Conservation (phyloP, 2,113 vertebrate genomes). For the Lasiurus borealis region DNA sequence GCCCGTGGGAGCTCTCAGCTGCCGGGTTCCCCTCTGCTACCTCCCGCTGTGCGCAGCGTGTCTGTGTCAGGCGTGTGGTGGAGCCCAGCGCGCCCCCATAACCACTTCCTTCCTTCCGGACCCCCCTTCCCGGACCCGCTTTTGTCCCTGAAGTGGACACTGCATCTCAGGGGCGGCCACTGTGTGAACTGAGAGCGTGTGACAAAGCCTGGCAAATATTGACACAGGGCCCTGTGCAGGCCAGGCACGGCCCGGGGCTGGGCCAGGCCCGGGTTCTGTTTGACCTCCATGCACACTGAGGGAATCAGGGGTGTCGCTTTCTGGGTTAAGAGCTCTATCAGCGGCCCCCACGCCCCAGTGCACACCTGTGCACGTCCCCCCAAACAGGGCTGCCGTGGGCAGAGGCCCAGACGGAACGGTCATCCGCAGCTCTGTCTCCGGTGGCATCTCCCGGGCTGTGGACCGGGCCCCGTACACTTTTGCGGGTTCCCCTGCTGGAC, state of each 20-base stretch:
- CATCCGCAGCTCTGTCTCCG: rapidly evolving
- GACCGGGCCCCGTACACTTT: not conserved
- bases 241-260: not conserved
- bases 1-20: rapidly evolving
- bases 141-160: not conserved
- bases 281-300: rapidly evolving
- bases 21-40: not conserved
- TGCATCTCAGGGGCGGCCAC: not conserved
- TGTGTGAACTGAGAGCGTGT: not conserved
- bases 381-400: not conserved
- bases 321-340: too few species aligned
- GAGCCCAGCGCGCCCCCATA: not conserved
- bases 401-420: rapidly evolving
- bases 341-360: too few species aligned
- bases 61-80: not conserved
- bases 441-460: not conserved
- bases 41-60: rapidly evolving
- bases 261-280: rapidly evolving
- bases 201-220: not conserved
- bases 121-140: not conserved
- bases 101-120: too few species aligned
- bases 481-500: not conserved
- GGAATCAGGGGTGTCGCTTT: not conserved
- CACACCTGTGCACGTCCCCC: rapidly evolving
- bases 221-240: not conserved